A percentile compares a stretch with the other conserved stretches of the same genome.
Evolutionary conservation across 2,797 vertebrate genomes (phyloP).

Genomic region (Dicrostonyx torquatus): DNA sequence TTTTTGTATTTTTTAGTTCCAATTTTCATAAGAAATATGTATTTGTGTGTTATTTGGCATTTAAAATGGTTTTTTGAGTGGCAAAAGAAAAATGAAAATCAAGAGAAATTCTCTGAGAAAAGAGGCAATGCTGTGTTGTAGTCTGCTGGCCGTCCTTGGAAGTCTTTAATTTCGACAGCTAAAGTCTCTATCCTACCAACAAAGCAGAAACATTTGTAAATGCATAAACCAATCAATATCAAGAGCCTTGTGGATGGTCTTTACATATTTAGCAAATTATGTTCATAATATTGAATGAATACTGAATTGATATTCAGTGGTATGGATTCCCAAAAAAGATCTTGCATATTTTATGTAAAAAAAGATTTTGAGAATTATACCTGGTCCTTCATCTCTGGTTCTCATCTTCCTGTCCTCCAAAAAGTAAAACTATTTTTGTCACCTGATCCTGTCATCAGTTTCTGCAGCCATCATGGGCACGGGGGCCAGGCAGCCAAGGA

Average conservation of each 20-base stretch:
- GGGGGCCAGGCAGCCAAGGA: background rate
- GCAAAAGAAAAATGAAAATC: slow-evolving; percentile 57
- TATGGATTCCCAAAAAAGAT: slow-evolving; percentile 10
- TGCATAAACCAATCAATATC: background rate
- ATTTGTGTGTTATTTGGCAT: slow-evolving; percentile 23
- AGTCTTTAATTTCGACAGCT: slow-evolving; percentile 94
- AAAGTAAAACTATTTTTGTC: background rate
- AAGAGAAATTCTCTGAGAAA: slow-evolving; percentile 64
- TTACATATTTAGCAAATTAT: slow-evolving; percentile 1
- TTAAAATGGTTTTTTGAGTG: slow-evolving; percentile 47
- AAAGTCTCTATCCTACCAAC: slow-evolving; percentile 92
- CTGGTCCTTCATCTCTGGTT: background rate
- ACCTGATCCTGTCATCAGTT: background rate
- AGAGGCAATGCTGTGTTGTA: slow-evolving; percentile 93
- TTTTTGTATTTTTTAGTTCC: background rate
- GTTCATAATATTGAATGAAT: background rate
- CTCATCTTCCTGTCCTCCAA: background rate
- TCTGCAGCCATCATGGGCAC: background rate
- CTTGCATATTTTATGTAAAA: slow-evolving; percentile 38
- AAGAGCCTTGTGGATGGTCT: background rate
- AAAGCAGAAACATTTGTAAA: slow-evolving; percentile 27
- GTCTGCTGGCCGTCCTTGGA: slow-evolving; percentile 95
- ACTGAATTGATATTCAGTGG: background rate
- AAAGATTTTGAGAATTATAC: background rate
- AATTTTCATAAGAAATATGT: slow-evolving; percentile 1